Percentiles rank a stretch among this genome's conserved stretches.
phyloP scores from a whole-genome alignment of 23 tunicate species.

The Oikopleura vanhoeffeni region DNA sequence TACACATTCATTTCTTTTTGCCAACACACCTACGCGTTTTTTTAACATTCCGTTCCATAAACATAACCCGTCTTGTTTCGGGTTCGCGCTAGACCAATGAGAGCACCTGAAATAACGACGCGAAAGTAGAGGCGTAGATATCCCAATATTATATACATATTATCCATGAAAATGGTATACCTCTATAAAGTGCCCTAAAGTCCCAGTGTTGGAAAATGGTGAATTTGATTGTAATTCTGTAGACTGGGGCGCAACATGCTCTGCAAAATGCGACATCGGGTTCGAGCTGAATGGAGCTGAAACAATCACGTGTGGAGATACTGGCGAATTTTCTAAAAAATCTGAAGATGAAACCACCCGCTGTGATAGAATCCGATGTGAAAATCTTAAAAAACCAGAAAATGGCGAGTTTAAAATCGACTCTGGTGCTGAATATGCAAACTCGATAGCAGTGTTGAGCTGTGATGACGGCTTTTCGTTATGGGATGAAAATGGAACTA shows the following conservation, averaged over 20 bases:
- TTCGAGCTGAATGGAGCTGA: not conserved
- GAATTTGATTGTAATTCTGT: not conserved
- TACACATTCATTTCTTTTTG: too few species aligned
- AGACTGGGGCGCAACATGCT: not conserved
- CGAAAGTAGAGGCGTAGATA: too few species aligned
- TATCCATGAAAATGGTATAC: too few species aligned
- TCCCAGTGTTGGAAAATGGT: not conserved
- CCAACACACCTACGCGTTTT: too few species aligned
- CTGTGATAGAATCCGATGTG: not conserved
- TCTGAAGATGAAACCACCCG: not conserved
- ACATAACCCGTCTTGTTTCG: too few species aligned
- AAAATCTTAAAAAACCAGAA: not conserved
- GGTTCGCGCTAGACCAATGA: too few species aligned
- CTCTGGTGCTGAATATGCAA: not conserved
- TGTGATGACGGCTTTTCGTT: conserved; percentile 1
- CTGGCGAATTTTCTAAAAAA: not conserved
- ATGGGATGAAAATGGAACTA: not conserved
- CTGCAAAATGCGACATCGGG: not conserved
- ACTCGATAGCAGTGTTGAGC: not conserved
- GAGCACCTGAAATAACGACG: too few species aligned
- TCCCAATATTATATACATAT: too few species aligned
- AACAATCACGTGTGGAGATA: not conserved
- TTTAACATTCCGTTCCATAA: too few species aligned
- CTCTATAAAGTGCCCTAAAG: too few species aligned
- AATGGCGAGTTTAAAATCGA: not conserved